These are phyloP conservation scores for Oscheius sp. DNA, from an alignment of 2,888 invertebrate species.

Conservation along the genomic window DNA sequence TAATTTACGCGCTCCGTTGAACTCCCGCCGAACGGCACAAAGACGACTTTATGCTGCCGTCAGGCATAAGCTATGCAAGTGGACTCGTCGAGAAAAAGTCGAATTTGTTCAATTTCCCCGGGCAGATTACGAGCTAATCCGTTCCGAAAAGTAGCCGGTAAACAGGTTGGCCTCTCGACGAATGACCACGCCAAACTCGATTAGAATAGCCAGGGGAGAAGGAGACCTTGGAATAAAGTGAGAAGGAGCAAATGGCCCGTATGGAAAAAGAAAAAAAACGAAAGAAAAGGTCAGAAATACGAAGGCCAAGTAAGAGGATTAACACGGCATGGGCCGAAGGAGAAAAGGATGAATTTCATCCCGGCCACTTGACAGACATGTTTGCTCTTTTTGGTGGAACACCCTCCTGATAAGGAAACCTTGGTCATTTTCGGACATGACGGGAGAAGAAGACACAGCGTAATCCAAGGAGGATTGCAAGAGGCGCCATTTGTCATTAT, in stretches of 20 bases:
- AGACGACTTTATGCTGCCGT: conserved; percentile 5
- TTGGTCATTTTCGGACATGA: background rate
- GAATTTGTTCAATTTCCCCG: background rate
- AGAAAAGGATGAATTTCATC: background rate
- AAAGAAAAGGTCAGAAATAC: conserved; percentile 20
- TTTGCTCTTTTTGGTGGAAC: conserved; percentile 7
- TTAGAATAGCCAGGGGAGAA: conserved; percentile 8
- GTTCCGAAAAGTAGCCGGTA: conserved; percentile 27
- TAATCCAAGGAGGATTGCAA: conserved; percentile 7
- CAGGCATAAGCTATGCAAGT: background rate
- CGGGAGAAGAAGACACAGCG: background rate
- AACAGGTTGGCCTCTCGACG: conserved; percentile 17
- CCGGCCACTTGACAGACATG: background rate
- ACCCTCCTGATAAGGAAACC: background rate
- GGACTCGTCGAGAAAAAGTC: background rate
- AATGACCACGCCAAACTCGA: conserved; percentile 18
- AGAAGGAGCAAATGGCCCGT: conserved; percentile 17
- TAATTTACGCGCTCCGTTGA: conserved; percentile 35
- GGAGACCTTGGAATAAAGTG: background rate
- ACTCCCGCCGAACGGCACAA: conserved; percentile 21
- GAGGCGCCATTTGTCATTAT: conserved; percentile 4
- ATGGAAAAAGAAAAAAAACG: background rate
- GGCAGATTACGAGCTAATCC: conserved; percentile 22
- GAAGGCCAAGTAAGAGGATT: conserved; percentile 29
- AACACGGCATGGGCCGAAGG: background rate